Base-by-base conservation (phyloP, 1,140 invertebrate species). In the Agrypnia vestita region DNA sequence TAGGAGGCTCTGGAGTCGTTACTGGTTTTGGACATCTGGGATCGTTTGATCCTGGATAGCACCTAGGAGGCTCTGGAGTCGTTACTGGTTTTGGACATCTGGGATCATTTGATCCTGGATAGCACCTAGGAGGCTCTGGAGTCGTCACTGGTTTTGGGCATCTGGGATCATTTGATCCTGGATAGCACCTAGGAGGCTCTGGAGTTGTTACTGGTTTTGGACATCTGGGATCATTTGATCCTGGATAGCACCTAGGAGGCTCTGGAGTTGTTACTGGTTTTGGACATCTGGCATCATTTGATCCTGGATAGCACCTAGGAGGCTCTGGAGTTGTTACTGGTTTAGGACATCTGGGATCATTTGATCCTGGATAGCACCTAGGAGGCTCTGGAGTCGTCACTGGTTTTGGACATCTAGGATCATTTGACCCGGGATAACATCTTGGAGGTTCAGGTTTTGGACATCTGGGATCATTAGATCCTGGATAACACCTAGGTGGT, bases 331-430 rank as follows among this genome's bases (percentile, higher is more conserved):
- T 84, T 1, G 80, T 84, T 21, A 82, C 84, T 12, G 84, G 83
- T 79, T 81, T 82, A 3, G 86, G 85, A 80, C 89, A 91, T 6
- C 86, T 76, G 9, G 89, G 87, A 83, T 91, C 89, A 3, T 73
- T 84, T 17, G 86, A 87, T 7, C 86, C 86, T 21, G 86, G 86
- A 80, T 82, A 86, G 67, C 87, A 88, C 17, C 74, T 77, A 62
- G 84, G 84, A 77, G 84, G 61, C 71, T 72, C 73, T 9, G 80
- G 76, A 15, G 82, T 83, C 4, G 84, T 64, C 67, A 84, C 76
- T 21, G 84, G 83, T 75, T 80, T 81, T 69, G 85, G 79, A 82
- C 87, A 86, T 55, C 85, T 84, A 1, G 87, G 85, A 84, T 89
- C 86, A 62, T 80, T 80, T 44, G 84, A 85, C 51, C 83, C 84